These are phyloP conservation scores for Rhynchonycteris naso DNA, from an alignment of 2,797 vertebrate genomes.

Conservation along the genomic window DNA sequence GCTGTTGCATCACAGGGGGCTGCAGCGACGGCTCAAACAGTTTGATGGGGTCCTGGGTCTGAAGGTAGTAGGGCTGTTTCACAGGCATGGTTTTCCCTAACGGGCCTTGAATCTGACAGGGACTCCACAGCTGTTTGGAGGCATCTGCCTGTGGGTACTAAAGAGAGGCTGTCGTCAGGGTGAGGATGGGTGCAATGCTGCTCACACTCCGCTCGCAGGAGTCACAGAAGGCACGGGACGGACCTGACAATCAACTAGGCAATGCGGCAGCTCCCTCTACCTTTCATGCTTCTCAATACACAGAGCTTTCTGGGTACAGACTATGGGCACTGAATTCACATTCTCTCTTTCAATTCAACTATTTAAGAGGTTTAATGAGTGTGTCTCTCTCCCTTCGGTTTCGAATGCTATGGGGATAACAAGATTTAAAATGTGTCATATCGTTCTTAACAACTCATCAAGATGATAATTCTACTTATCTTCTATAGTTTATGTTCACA, in stretches of 20 bases:
- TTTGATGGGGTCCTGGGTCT: slow-evolving; percentile 93
- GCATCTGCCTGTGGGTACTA: slow-evolving; percentile 94
- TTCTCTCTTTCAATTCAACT: background rate
- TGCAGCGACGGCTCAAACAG: slow-evolving; percentile 93
- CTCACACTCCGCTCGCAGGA: background rate
- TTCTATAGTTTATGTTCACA: background rate
- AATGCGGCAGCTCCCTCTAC: background rate
- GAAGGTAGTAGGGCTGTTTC: slow-evolving; percentile 95
- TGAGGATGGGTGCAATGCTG: background rate
- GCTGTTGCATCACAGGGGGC: slow-evolving; percentile 89
- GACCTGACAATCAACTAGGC: background rate
- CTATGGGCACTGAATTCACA: background rate
- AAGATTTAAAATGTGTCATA: background rate
- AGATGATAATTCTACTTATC: background rate
- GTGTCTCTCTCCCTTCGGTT: background rate
- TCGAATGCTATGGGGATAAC: background rate
- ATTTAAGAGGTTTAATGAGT: background rate
- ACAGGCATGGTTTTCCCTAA: slow-evolving; percentile 95
- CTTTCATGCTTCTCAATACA: background rate
- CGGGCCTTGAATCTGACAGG: slow-evolving; percentile 90
- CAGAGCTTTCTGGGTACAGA: background rate
- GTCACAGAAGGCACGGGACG: background rate
- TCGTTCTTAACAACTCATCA: background rate
- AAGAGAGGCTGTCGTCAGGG: slow-evolving; percentile 72
- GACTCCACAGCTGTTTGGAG: slow-evolving; percentile 95